Percentiles rank a stretch among this genome's conserved stretches.
phyloP scores from a whole-genome alignment of 1,140 invertebrate genomes.

The Harpegnathos saltator region DNA sequence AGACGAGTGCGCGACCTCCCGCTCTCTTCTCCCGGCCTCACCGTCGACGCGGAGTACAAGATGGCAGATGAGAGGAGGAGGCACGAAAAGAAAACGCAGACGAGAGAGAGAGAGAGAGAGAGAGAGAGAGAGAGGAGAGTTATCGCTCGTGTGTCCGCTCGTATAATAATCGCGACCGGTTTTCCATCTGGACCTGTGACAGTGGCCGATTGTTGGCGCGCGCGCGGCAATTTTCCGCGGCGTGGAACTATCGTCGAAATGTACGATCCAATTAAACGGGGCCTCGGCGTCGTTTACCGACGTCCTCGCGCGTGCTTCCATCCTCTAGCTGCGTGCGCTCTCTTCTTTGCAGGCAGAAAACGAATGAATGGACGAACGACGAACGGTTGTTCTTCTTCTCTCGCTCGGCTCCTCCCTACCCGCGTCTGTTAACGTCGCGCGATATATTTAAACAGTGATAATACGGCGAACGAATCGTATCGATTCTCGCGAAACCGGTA shows the following conservation, averaged over 20 bases:
- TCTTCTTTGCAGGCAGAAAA: too few relatives aligned
- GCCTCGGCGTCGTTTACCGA: constrained; percentile 20
- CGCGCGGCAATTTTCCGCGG: constrained; percentile 6
- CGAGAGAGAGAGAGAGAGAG: constrained; percentile 10
- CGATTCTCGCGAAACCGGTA: constrained; percentile 67
- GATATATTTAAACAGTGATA: constrained; percentile 54
- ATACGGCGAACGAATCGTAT: constrained; percentile 57
- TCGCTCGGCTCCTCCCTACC: background rate
- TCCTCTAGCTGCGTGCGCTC: too few relatives aligned
- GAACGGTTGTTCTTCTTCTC: background rate
- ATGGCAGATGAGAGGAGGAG: constrained; percentile 9
- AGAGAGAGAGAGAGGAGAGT: background rate
- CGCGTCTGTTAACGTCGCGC: background rate
- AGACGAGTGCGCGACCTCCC: constrained; percentile 39
- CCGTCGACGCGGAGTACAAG: constrained; percentile 34
- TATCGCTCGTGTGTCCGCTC: constrained; percentile 24
- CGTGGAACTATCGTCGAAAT: constrained; percentile 31
- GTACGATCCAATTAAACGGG: constrained; percentile 42
- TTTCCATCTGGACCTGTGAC: constrained; percentile 36
- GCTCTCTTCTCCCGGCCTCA: too few relatives aligned
- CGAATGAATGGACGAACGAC: too few relatives aligned
- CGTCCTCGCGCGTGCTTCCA: background rate
- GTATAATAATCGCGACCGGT: constrained; percentile 40
- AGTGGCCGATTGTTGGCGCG: constrained; percentile 39
- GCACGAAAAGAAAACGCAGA: constrained; percentile 7